phyloP scores from a whole-genome alignment of 2,888 invertebrate genomes.

The Lysandra coridon region DNA sequence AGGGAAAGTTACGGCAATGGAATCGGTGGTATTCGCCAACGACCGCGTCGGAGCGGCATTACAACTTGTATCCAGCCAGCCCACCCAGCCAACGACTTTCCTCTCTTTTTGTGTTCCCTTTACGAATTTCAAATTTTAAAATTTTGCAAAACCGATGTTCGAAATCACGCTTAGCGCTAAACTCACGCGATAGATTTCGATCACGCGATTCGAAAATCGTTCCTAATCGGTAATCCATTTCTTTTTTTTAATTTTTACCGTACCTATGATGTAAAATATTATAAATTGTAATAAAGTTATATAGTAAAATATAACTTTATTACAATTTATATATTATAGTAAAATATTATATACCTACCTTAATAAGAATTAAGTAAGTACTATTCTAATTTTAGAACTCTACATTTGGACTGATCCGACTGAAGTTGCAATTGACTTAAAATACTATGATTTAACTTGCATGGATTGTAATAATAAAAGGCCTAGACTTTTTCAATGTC shows the following conservation, averaged over 20 bases:
- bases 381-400: too few relatives aligned
- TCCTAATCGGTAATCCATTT: neutral
- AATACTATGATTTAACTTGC: too few relatives aligned
- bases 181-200: constrained; percentile 51
- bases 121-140: constrained; percentile 59
- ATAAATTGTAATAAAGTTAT: too few relatives aligned
- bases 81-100: constrained; percentile 68
- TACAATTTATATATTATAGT: too few relatives aligned
- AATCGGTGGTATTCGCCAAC: constrained; percentile 79
- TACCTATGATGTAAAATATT: neutral
- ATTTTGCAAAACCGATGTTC: constrained; percentile 52
- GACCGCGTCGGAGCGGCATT: constrained; percentile 66
- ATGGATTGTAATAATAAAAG: too few relatives aligned
- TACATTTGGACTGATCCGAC: too few relatives aligned
- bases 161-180: constrained; percentile 44
- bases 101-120: constrained; percentile 61
- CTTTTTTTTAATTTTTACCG: neutral
- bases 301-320: too few relatives aligned
- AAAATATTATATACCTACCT: too few relatives aligned
- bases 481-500: too few relatives aligned
- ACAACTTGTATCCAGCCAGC: constrained; percentile 61
- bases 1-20: constrained; percentile 61
- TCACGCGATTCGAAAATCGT: constrained; percentile 17
- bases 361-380: too few relatives aligned
- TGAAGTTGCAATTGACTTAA: too few relatives aligned